Percentiles rank a stretch among this genome's conserved stretches.
phyloP scores from a whole-genome alignment of 2,797 vertebrate species.

The Sciurus vulgaris region DNA sequence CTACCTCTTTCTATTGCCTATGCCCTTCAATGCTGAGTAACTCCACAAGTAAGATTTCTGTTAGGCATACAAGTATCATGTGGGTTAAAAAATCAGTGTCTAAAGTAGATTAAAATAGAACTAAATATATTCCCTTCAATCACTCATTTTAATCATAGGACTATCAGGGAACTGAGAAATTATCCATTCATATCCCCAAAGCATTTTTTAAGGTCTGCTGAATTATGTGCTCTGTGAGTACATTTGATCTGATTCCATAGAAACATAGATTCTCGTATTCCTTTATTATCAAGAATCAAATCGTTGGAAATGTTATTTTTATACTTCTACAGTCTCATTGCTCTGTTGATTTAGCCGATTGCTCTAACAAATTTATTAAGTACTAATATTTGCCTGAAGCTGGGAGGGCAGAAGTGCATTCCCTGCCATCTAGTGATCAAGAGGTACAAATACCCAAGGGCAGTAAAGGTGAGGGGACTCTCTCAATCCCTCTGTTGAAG shows the following conservation, averaged over 20 bases:
- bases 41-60: neutral
- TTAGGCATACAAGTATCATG: neutral
- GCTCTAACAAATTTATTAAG: neutral
- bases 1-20: neutral
- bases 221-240: neutral
- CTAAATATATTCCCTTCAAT: neutral
- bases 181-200: neutral
- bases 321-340: neutral
- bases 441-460: neutral
- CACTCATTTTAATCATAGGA: neutral
- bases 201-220: neutral
- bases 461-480: neutral
- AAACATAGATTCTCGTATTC: constrained; percentile 26
- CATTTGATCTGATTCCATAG: neutral
- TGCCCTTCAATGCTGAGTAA: neutral
- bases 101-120: neutral
- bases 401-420: neutral
- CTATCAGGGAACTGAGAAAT: neutral
- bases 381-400: neutral
- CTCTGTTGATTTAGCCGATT: neutral
- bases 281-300: neutral
- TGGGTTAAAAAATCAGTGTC: neutral
- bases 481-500: neutral
- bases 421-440: neutral
- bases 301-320: constrained; percentile 9